Evolutionary conservation across 1,140 invertebrate genomes (phyloP).

Genomic region (Samia ricini): DNA sequence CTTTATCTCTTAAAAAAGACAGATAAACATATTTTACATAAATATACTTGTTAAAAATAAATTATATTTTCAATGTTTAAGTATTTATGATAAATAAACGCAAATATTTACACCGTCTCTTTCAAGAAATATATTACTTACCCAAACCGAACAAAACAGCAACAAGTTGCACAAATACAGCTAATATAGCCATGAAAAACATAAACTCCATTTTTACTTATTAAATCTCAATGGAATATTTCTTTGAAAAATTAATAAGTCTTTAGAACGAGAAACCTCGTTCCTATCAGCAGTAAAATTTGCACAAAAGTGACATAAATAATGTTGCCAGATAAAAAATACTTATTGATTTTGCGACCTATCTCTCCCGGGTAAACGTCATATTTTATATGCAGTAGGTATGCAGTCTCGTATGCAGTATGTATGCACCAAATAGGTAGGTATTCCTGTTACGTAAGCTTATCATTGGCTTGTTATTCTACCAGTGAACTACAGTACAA

Average conservation of each 20-base stretch:
- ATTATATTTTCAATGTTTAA: neutral
- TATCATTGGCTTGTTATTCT: too few species aligned
- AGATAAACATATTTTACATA: too few species aligned
- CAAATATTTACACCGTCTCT: neutral
- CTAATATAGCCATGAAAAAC: conserved; percentile 54
- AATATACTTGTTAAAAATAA: neutral
- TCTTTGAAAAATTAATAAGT: neutral
- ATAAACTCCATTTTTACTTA: conserved; percentile 47
- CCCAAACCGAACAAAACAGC: conserved; percentile 52
- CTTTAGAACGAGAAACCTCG: neutral
- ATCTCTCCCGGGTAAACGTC: neutral
- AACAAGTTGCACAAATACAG: conserved; percentile 44
- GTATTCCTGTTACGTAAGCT: too few species aligned
- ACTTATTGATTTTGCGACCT: neutral
- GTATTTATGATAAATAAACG: neutral
- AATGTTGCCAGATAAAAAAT: neutral
- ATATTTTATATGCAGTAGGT: neutral
- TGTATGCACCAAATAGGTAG: too few species aligned
- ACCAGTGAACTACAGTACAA: too few species aligned
- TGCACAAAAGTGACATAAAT: neutral
- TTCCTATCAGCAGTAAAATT: neutral
- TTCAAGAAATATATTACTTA: conserved; percentile 23
- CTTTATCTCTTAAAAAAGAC: too few species aligned
- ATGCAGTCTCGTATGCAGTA: too few species aligned
- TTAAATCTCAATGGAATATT: neutral